Conservation (phyloP, 2,888 invertebrate genomes). For the Hyalella azteca region DNA sequence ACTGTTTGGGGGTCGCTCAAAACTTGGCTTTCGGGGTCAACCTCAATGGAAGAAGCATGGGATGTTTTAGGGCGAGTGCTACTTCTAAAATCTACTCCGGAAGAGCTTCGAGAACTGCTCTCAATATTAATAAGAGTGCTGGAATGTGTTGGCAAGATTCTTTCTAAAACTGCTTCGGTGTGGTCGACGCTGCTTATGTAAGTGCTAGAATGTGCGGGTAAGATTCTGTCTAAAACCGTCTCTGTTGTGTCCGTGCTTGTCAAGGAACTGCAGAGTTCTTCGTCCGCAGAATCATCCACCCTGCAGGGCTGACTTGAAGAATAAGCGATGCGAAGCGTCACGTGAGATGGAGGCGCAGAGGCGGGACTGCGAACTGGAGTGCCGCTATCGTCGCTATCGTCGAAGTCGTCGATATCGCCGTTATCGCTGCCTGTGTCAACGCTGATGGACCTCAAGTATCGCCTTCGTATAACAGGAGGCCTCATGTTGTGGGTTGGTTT, state of each 20-base stretch:
- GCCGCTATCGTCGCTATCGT: constrained; percentile 18
- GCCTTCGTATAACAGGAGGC: not conserved
- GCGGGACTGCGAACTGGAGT: not conserved
- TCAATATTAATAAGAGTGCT: too few relatives aligned
- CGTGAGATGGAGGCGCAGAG: not conserved
- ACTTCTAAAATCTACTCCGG: not conserved
- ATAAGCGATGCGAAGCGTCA: not conserved
- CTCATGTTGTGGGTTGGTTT: not conserved
- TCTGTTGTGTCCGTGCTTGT: constrained; percentile 12
- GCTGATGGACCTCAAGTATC: constrained; percentile 19
- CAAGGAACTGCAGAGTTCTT: constrained; percentile 21
- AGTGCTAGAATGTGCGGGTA: too few relatives aligned
- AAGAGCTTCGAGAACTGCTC: not conserved
- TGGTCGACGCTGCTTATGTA: too few relatives aligned
- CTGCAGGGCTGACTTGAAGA: not conserved
- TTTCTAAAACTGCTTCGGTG: too few relatives aligned
- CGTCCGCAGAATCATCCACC: constrained; percentile 10
- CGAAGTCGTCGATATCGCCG: constrained; percentile 44
- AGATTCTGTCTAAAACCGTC: constrained; percentile 18
- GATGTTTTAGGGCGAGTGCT: not conserved
- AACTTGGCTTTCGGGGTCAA: not conserved
- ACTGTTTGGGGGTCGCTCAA: not conserved
- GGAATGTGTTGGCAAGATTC: too few relatives aligned
- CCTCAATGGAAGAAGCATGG: not conserved
- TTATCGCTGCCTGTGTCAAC: constrained; percentile 37